These are phyloP conservation scores for Paedocypris micromegethes DNA, from an alignment of 2,797 vertebrate genomes.

Conservation along the genomic window DNA sequence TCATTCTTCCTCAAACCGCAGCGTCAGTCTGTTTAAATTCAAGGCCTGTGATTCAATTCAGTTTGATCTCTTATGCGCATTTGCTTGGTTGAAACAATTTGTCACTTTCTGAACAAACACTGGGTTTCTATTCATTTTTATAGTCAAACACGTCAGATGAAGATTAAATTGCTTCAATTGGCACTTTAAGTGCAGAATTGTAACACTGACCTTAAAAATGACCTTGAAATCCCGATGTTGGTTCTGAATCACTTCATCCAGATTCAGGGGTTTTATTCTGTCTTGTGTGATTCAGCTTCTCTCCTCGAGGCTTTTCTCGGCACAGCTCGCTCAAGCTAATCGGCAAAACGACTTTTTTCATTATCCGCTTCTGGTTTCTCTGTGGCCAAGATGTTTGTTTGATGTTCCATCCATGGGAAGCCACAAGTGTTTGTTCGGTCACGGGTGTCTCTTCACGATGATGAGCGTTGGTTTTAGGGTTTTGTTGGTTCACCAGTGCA, in stretches of 20 bases:
- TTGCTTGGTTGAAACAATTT: too few relatives aligned
- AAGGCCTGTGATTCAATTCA: not conserved
- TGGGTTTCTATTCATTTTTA: not conserved
- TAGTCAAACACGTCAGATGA: not conserved
- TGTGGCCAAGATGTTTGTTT: not conserved
- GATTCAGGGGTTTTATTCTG: not conserved
- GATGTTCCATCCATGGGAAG: conserved; percentile 14
- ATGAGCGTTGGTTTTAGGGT: conserved; percentile 30
- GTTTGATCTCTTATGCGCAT: too few relatives aligned
- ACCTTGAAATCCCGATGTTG: too few relatives aligned
- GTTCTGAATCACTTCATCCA: too few relatives aligned
- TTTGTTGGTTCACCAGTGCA: conserved; percentile 32
- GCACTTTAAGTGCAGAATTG: too few relatives aligned
- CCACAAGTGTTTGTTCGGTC: not conserved
- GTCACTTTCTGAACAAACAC: not conserved
- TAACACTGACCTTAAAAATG: too few relatives aligned
- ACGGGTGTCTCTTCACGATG: not conserved
- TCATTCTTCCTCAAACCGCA: not conserved
- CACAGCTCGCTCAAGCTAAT: conserved; percentile 14
- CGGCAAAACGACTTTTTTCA: conserved; percentile 7
- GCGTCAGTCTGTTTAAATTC: too few relatives aligned
- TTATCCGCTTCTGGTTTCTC: conserved; percentile 17
- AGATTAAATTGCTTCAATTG: not conserved
- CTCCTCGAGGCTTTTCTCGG: conserved; percentile 7
- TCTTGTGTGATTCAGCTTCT: not conserved